phyloP scores from a whole-genome alignment of 2,888 invertebrate species.

The Piscicola geometra region DNA sequence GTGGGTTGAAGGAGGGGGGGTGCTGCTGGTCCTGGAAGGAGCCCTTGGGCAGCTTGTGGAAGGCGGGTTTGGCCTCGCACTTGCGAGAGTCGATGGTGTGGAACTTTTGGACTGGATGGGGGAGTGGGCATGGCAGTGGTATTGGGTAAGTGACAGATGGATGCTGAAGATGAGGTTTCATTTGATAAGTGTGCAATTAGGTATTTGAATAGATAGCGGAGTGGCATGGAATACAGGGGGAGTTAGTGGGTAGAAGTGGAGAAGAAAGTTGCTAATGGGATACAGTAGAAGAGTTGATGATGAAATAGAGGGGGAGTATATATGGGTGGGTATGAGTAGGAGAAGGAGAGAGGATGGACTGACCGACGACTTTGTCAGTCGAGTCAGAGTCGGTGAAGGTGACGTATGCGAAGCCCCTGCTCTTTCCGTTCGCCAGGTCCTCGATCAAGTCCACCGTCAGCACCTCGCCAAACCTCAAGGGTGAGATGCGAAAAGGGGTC shows the following conservation, averaged over 20 bases:
- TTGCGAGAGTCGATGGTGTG: conserved; percentile 69
- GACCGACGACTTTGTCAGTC: conserved; percentile 72
- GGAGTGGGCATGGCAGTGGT: no score
- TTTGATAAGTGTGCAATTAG: no score
- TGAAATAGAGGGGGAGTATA: no score
- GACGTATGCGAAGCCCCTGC: conserved; percentile 67
- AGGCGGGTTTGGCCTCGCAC: conserved; percentile 85
- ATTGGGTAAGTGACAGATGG: no score
- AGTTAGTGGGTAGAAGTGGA: no score
- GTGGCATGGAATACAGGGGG: no score
- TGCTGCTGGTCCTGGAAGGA: background rate
- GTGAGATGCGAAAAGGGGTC: background rate
- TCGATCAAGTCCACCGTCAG: conserved; percentile 40
- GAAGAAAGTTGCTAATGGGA: no score
- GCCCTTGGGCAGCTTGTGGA: conserved; percentile 71
- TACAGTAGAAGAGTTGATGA: no score
- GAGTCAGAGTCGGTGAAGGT: conserved; percentile 93
- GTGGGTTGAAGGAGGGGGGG: background rate
- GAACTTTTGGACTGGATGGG: conserved; percentile 34
- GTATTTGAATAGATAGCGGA: no score
- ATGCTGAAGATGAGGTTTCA: no score
- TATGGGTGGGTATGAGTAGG: no score
- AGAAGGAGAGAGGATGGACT: no score
- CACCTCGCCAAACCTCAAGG: conserved; percentile 81
- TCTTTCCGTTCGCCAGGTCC: conserved; percentile 37